Conservation (phyloP, 2,113 vertebrate genomes). For the Pyxicephalus adspersus region DNA sequence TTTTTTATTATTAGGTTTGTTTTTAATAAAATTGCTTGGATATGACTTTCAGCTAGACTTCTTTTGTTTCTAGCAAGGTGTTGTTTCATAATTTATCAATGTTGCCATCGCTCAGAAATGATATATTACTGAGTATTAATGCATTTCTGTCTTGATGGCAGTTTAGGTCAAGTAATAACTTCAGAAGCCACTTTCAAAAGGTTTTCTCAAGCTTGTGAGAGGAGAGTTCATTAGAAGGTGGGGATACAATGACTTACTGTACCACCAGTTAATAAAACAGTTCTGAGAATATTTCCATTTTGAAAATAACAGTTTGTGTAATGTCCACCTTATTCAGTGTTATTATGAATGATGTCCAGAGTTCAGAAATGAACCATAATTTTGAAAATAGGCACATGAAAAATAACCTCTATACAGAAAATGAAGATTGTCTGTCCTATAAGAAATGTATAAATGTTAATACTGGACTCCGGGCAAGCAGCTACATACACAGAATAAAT, state of each 20-base stretch:
- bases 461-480: no score
- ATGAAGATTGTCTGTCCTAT: no score
- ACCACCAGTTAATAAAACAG: neutral
- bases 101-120: conserved; percentile 37
- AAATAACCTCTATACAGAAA: no score
- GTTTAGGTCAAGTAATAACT: conserved; percentile 56
- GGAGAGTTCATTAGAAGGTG: neutral
- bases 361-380: no score
- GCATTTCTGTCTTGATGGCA: conserved; percentile 30
- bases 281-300: neutral
- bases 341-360: no score
- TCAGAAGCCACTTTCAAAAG: conserved; percentile 45
- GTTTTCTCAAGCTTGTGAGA: conserved; percentile 17
- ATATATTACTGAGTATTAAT: conserved; percentile 53
- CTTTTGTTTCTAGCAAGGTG: conserved; percentile 42
- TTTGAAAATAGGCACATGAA: no score
- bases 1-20: conserved; percentile 41
- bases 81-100: conserved; percentile 53
- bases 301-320: no score
- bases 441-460: no score
- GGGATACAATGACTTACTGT: neutral
- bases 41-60: conserved; percentile 47
- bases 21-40: conserved; percentile 47
- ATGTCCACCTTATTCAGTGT: no score
- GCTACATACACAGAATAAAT: no score